These are phyloP conservation scores for Chrosomus eos DNA, from an alignment of 2,797 vertebrate species.

Conservation along the genomic window DNA sequence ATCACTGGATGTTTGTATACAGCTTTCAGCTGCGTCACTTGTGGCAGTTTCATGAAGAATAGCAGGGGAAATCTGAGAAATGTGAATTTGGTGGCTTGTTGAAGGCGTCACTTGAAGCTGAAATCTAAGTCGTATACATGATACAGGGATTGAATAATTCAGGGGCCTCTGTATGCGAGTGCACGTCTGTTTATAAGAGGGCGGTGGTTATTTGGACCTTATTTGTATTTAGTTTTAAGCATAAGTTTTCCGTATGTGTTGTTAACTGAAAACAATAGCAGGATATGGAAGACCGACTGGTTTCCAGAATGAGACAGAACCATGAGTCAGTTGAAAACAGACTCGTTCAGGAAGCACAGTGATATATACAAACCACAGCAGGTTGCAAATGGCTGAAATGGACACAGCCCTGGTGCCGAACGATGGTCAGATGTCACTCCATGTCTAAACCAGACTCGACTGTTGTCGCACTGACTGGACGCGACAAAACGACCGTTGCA, in stretches of 20 bases:
- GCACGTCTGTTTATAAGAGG: constrained; percentile 10
- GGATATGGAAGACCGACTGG: constrained; percentile 68
- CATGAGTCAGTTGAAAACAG: constrained; percentile 54
- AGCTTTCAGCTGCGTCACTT: constrained; percentile 50
- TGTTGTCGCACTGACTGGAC: neutral
- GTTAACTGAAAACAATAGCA: constrained; percentile 71
- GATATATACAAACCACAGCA: constrained; percentile 21
- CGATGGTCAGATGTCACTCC: neutral
- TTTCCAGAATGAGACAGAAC: constrained; percentile 60
- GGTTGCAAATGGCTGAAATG: constrained; percentile 7
- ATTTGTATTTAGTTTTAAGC: constrained; percentile 25
- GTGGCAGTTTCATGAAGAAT: constrained; percentile 63
- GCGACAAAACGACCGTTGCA: neutral
- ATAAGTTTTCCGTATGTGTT: constrained; percentile 15
- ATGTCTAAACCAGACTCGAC: neutral
- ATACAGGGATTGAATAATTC: constrained; percentile 75
- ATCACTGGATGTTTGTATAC: neutral
- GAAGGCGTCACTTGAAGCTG: constrained; percentile 63
- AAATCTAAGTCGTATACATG: constrained; percentile 68
- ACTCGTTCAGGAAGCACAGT: constrained; percentile 27
- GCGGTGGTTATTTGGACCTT: constrained; percentile 5
- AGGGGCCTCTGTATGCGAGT: constrained; percentile 44
- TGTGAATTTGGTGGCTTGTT: constrained; percentile 62
- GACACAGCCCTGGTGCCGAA: neutral
- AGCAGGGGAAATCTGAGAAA: constrained; percentile 57